phyloP scores from a whole-genome alignment of 1,140 invertebrate species.

The Drosophila dunni region DNA sequence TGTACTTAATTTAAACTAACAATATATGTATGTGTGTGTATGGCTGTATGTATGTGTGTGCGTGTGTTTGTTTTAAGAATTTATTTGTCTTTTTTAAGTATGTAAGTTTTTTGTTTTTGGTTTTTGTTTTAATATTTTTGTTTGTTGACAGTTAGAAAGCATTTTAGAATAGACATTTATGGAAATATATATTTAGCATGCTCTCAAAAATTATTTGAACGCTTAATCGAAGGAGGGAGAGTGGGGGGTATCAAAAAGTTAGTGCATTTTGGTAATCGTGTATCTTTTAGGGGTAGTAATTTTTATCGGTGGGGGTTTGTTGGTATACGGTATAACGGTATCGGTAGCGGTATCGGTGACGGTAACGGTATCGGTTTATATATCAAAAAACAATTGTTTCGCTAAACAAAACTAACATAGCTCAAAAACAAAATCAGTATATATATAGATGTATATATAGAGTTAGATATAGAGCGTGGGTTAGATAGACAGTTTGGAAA shows the following conservation, averaged over 20 bases:
- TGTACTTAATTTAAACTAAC: constrained; percentile 54
- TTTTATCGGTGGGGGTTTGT: constrained; percentile 18
- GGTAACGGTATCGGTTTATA: constrained; percentile 32
- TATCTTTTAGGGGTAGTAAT: constrained; percentile 42
- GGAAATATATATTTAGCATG: constrained; percentile 83
- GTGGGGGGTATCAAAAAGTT: constrained; percentile 59
- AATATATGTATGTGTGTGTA: constrained; percentile 40
- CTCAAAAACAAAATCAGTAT: constrained; percentile 79
- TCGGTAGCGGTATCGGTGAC: constrained; percentile 4
- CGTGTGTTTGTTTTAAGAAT: constrained; percentile 28
- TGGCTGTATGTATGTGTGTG: constrained; percentile 27
- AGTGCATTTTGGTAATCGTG: constrained; percentile 66
- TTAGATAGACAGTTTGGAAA: constrained; percentile 53
- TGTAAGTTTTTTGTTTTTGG: constrained; percentile 26
- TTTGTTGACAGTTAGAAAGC: constrained; percentile 53
- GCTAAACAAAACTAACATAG: constrained; percentile 80
- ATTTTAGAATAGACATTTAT: constrained; percentile 83
- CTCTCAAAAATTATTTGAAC: constrained; percentile 83
- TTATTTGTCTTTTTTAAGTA: constrained; percentile 50
- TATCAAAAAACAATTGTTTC: constrained; percentile 65
- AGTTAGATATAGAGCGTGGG: constrained; percentile 58
- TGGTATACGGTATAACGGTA: constrained; percentile 27
- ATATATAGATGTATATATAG: constrained; percentile 59
- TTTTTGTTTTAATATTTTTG: constrained; percentile 33
- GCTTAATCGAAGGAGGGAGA: constrained; percentile 74